A percentile compares a stretch with the other conserved stretches of the same genome.
Conservation (phyloP, 2,888 invertebrate species). For the Cartodere bifasciata region DNA sequence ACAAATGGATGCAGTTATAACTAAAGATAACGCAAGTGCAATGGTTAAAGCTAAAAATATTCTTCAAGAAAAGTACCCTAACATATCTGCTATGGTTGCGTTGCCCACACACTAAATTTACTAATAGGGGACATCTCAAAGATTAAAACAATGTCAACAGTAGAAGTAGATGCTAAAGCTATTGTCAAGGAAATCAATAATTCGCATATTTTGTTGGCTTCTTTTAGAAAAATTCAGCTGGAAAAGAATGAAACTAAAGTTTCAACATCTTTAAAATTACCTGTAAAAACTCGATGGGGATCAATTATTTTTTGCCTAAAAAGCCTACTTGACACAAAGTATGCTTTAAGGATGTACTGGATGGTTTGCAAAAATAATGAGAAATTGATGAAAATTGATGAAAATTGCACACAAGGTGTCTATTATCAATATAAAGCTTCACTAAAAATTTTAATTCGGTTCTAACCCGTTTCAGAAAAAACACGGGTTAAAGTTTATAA, state of each 20-base stretch:
- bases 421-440: no score
- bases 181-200: constrained; percentile 12
- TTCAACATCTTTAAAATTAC: constrained; percentile 11
- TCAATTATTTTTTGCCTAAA: constrained; percentile 10
- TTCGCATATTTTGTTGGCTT: constrained; percentile 9
- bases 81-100: constrained; percentile 14
- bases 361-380: no score
- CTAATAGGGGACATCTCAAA: constrained; percentile 14
- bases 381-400: no score
- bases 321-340: no score
- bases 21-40: constrained; percentile 17
- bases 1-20: constrained; percentile 12
- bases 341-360: no score
- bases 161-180: constrained; percentile 10
- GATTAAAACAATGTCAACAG: constrained; percentile 8
- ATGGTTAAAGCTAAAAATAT: constrained; percentile 19
- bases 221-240: constrained; percentile 11
- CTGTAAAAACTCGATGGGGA: constrained; percentile 12
- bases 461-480: no score
- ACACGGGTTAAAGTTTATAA: no score
- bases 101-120: constrained; percentile 17
- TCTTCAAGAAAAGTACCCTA: constrained; percentile 16
- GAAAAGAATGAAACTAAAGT: constrained; percentile 5
- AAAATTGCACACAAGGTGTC: no score
- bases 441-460: no score